phyloP scores from a whole-genome alignment of 2,113 vertebrate genomes.

The Bos indicus region DNA sequence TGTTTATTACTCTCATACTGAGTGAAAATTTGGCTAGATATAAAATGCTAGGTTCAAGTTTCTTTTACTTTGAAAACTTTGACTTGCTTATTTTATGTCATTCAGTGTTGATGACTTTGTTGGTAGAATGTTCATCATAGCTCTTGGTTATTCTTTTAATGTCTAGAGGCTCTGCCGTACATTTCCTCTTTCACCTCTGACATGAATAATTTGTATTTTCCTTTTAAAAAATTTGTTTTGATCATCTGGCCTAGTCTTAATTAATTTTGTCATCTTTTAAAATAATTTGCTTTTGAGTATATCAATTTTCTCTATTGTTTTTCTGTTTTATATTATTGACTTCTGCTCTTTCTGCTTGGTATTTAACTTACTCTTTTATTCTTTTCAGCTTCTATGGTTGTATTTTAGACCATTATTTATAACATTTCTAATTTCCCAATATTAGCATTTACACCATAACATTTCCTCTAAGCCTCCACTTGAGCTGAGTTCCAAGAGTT shows the following conservation, averaged over 20 bases:
- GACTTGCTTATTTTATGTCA: not conserved
- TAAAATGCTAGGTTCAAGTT: not conserved
- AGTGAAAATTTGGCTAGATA: not conserved
- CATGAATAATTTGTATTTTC: not conserved
- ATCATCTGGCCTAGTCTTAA: not conserved
- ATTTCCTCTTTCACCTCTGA: not conserved
- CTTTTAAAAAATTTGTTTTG: not conserved
- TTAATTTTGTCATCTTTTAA: not conserved
- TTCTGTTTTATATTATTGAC: not conserved
- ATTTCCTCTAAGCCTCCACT: not conserved
- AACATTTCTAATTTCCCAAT: not conserved
- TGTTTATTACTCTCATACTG: not conserved
- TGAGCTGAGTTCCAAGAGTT: not conserved
- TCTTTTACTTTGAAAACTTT: not conserved
- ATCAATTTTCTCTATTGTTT: not conserved
- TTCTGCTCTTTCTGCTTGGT: not conserved
- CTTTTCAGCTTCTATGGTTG: not conserved
- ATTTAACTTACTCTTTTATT: not conserved
- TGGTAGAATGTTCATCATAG: not conserved
- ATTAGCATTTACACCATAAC: not conserved
- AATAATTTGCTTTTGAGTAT: not conserved
- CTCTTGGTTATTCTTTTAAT: not conserved
- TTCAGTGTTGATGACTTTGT: not conserved
- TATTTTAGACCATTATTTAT: not conserved
- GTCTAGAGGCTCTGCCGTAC: not conserved